These are phyloP conservation scores for Pilophorus perplexus DNA, from an alignment of 2,888 invertebrate species.

Conservation along the genomic window DNA sequence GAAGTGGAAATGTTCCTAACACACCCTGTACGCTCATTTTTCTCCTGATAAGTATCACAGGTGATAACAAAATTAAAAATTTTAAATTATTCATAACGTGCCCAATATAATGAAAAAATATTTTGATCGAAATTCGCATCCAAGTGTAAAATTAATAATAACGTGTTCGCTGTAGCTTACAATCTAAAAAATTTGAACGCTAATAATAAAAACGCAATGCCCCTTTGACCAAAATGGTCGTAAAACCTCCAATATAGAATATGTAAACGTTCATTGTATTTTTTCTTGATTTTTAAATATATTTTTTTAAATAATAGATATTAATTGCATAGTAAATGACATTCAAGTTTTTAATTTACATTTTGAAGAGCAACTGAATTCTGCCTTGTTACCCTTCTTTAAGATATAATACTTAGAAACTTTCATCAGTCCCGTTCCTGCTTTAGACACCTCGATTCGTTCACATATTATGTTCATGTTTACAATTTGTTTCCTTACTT, in stretches of 20 bases:
- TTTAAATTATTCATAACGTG: too few species aligned
- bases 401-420: constrained; percentile 2
- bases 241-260: constrained; percentile 13
- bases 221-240: constrained; percentile 39
- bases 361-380: constrained; percentile 7
- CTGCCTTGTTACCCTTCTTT: constrained; percentile 16
- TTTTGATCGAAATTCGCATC: too few species aligned
- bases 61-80: not conserved
- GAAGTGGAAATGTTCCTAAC: too few species aligned
- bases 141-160: constrained; percentile 41
- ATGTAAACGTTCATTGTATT: constrained; percentile 29
- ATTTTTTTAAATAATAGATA: constrained; percentile 38
- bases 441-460: too few species aligned
- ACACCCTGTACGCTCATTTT: too few species aligned
- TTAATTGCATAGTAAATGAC: constrained; percentile 33
- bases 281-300: constrained; percentile 23
- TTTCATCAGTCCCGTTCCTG: constrained; percentile 21
- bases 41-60: constrained; percentile 16
- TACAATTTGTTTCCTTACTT: constrained; percentile 43
- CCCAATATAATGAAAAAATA: too few species aligned
- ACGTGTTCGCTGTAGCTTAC: constrained; percentile 33
- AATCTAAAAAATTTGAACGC: constrained; percentile 25
- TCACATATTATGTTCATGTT: too few species aligned
- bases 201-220: constrained; percentile 43
- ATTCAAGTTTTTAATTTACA: constrained; percentile 20